Base-by-base conservation (phyloP, 1,140 invertebrate genomes). In the Heliconius hermathena region DNA sequence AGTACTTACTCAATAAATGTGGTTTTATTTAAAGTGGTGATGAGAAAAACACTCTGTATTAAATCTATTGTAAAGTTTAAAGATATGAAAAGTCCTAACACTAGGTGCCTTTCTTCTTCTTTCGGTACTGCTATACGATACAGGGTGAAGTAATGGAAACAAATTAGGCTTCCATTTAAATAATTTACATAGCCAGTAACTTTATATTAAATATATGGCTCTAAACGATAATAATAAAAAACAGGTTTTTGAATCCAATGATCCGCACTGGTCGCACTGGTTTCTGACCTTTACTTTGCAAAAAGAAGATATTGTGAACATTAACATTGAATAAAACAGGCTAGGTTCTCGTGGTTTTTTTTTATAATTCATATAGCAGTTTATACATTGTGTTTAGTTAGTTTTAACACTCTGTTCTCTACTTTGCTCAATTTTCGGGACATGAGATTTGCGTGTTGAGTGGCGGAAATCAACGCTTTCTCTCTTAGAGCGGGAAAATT, bases 211-310 rank as follows among this genome's bases (percentile, higher is more conserved):
- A 33, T 1, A 57, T 29, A 36, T 20, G 6, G 41, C 13, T 46
- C 46, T 74, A 36, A 36, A 36, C n/a, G 13, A 74, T 57, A 74
- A 57, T 57, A 57, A 46, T 16, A 46, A 46, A 26, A 74, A 74
- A 74, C 73, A 36, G 73, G 73, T 74, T 74, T 74, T 52, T 29
- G 46, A 18, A 52, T 29, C 73, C 46, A 74, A 52, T 54, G 73
- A 74, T 54, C 52, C 73, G 49, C 33, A 29, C 73, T 52, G 54
- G 49, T 36, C 33, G 54, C 49, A 74, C 73, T 57, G 73, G 73
- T 74, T 74, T 57, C 73, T 74, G 52, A 74, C 52, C 73, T 74
- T 74, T 66, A 66, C 54, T 60, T 60, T 22, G 11, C 54, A 60
- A 60, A 60, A 60, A 60, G 54, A 60, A 4, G 26, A 66, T 66